Evolutionary conservation across 2,888 invertebrate genomes (phyloP).

Genomic region (Ennomos erosarius): DNA sequence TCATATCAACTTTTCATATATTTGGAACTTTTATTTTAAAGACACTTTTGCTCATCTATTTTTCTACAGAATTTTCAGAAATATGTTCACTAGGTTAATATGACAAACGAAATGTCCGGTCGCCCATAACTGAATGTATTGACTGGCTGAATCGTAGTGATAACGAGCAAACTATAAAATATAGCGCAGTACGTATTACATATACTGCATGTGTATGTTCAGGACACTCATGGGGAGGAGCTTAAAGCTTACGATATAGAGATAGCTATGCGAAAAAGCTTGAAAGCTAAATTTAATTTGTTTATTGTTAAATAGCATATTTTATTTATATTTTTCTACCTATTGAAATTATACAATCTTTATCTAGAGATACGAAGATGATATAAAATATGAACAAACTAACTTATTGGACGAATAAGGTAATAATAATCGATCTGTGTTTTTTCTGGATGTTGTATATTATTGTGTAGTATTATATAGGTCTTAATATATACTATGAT

Average conservation of each 20-base stretch:
- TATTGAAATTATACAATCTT: too few relatives aligned
- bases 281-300: background rate
- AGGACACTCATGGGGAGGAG: conserved; percentile 58
- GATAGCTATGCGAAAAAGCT: conserved; percentile 28
- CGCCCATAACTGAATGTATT: conserved; percentile 59
- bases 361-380: too few relatives aligned
- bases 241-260: conserved; percentile 46
- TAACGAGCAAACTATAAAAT: conserved; percentile 62
- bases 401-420: too few relatives aligned
- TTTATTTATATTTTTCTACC: too few relatives aligned
- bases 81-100: conserved; percentile 7
- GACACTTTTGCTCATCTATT: background rate
- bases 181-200: conserved; percentile 47
- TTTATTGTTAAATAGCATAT: background rate
- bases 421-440: too few relatives aligned
- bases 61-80: conserved; percentile 2
- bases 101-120: conserved; percentile 37
- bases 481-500: too few relatives aligned
- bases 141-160: conserved; percentile 64
- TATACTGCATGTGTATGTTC: conserved; percentile 41
- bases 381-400: too few relatives aligned
- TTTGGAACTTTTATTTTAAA: too few relatives aligned
- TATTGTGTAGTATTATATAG: too few relatives aligned
- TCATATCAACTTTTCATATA: background rate
- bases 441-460: too few relatives aligned